These are phyloP conservation scores for Rhagoletis pomonella DNA, from an alignment of 1,140 invertebrate species.

Conservation along the genomic window DNA sequence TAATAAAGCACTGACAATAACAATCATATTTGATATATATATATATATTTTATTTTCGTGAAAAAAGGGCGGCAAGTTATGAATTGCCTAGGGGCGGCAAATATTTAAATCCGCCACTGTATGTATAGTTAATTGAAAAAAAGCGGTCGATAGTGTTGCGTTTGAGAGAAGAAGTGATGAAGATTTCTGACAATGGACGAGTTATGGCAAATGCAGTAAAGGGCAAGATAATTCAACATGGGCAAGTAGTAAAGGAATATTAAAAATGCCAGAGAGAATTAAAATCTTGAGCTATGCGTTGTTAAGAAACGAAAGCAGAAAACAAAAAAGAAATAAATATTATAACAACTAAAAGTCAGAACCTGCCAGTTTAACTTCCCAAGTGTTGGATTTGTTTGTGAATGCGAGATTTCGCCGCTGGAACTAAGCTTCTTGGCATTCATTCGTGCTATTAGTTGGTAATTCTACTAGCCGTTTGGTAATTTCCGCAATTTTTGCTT, in stretches of 20 bases:
- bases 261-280: not conserved
- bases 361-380: too few relatives aligned
- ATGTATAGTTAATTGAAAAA: not conserved
- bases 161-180: not conserved
- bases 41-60: too few relatives aligned
- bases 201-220: not conserved
- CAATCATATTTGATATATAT: not conserved
- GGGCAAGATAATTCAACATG: not conserved
- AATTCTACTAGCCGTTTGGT: conserved; percentile 14
- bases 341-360: too few relatives aligned
- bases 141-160: not conserved
- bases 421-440: conserved; percentile 20
- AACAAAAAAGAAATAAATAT: not conserved
- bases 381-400: not conserved
- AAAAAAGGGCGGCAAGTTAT: too few relatives aligned
- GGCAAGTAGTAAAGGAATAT: not conserved
- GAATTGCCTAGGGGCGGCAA: too few relatives aligned
- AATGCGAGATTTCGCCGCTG: not conserved
- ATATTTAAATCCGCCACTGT: too few relatives aligned
- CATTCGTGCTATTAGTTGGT: conserved; percentile 59
- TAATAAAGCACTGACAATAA: too few relatives aligned
- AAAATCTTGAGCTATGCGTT: not conserved
- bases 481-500: conserved; percentile 22
- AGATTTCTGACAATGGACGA: conserved; percentile 13
- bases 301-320: not conserved